Base-by-base conservation (phyloP, 2,888 invertebrate species). In the Prenolepis imparis region DNA sequence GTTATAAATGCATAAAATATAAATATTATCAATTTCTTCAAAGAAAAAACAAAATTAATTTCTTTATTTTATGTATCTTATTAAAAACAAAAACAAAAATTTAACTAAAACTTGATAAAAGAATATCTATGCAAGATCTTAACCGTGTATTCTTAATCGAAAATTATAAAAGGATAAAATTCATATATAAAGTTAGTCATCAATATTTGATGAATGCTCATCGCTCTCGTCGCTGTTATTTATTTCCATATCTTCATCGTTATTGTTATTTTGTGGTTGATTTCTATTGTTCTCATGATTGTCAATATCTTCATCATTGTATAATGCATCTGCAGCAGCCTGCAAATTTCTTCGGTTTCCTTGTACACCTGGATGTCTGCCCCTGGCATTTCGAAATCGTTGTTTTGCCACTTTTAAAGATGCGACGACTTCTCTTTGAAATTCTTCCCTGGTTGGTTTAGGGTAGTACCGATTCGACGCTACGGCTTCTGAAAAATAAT, bases 381-480 rank as follows among this genome's bases (percentile, higher is more conserved):
- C 63, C 11, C 1, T 63, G 11, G 36, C 36, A 63, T 63, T 63
- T 11, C 63, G 36, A 8, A 63, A 1, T n/a, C 36, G 63, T 63
- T 63, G 63, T 36, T 63, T 63, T 6, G 36, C 36, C 0, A 63
- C 1, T 63, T 63, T 63, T 9, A 63, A 63, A 3, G 63, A 63
- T 63, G 18, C n/a, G 4, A 39, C 36, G n/a, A 63, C 36, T 9
- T 36, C 36, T 63, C n/a, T 63, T 63, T 63, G 63, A 11, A 63
- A 63, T 63, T 63, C 36, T 63, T 63, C n/a, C n/a, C 36, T n/a
- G 36, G 63, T 63, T 63, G 63, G 36, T 63, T 61, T 61, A 15
- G 18, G 61, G 8, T 63, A 39, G 36, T 63, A 63, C 1, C n/a
- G 63, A 63, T 39, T 61, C 28, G 18, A 61, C 6, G 15, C 28